A percentile compares a stretch with the other conserved stretches of the same genome.
Evolutionary conservation across 1,140 invertebrate species (phyloP).

Genomic region (Ips typographus): DNA sequence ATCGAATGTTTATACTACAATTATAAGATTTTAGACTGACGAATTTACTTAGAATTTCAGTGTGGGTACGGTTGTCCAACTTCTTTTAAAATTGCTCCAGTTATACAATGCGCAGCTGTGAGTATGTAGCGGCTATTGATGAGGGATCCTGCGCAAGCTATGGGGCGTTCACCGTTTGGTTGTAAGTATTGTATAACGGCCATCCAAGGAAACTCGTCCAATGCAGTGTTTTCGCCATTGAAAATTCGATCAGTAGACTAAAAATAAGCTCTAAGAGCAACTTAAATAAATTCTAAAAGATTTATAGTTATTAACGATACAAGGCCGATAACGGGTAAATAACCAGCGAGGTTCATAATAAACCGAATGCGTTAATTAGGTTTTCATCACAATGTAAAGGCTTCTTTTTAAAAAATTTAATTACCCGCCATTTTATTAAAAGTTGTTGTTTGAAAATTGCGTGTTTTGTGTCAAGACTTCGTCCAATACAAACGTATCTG

Average conservation of each 20-base stretch:
- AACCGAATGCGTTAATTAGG: not conserved
- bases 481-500: too few species aligned
- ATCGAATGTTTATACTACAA: constrained; percentile 57
- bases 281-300: not conserved
- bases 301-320: too few species aligned
- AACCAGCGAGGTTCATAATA: too few species aligned
- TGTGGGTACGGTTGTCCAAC: constrained; percentile 42
- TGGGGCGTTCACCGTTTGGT: constrained; percentile 41
- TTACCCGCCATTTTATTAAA: not conserved
- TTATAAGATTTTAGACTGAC: constrained; percentile 6
- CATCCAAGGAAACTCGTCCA: constrained; percentile 73
- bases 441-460: too few species aligned
- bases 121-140: constrained; percentile 56
- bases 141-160: constrained; percentile 57
- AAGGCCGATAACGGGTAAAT: too few species aligned
- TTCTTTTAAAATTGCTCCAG: constrained; percentile 38
- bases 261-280: constrained; percentile 18
- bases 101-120: constrained; percentile 60
- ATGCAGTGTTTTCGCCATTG: constrained; percentile 53
- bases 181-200: constrained; percentile 64
- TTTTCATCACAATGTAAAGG: too few species aligned
- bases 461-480: too few species aligned
- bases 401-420: not conserved
- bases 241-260: constrained; percentile 51
- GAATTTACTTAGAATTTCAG: not conserved